Base-by-base conservation (phyloP, 2,888 invertebrate species). In the Neria commutata region DNA sequence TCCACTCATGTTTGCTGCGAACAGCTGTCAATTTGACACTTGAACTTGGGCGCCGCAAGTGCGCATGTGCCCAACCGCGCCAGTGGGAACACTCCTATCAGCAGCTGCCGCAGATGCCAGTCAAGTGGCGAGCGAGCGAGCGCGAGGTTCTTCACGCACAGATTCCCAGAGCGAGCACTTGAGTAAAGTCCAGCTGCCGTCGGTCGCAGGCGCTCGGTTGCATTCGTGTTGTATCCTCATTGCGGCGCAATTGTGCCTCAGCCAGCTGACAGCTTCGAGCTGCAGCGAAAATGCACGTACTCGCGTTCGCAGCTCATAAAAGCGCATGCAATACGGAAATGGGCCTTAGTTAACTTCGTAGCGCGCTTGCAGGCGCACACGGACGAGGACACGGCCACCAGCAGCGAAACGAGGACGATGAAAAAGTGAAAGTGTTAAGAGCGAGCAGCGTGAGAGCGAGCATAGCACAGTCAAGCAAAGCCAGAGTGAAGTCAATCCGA, bases 41-140 rank as follows among this genome's bases (percentile, higher is more conserved):
- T 52, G 14, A 54, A 56, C 63, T 65, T 17, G 64, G 59, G 52
- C 6, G 3, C 50, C 58, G 24, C 64, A 33, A 60, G 3, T 68
- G 74, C 74, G 74, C 74, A 74, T 74, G 74, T 73, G 68, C 66
- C 71, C 69, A 63, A 40, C 51, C 16, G 19, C 10, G n/a, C 49
- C 25, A n/a, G n/a, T n/a, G n/a, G 25, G 16, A 46, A 40, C n/a
- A 48, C 51, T 51, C 19, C 54, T 56, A 60, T 11, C 33, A 23
- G 34, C 33, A 58, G 58, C 61, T 48, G 40, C 48, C 26, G 48
- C 40, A 29, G 45, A 46, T 24, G 16, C 61, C 53, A 68, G 68
- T 68, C 60, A 63, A 54, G 57, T 40, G 23, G 56, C 53, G 51
- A 65, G 57, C 62, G 63, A 66, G 61, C 57, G 42, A 42, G 42